phyloP scores from a whole-genome alignment of 1,140 invertebrate species.

The Pogonomyrmex barbatus region DNA sequence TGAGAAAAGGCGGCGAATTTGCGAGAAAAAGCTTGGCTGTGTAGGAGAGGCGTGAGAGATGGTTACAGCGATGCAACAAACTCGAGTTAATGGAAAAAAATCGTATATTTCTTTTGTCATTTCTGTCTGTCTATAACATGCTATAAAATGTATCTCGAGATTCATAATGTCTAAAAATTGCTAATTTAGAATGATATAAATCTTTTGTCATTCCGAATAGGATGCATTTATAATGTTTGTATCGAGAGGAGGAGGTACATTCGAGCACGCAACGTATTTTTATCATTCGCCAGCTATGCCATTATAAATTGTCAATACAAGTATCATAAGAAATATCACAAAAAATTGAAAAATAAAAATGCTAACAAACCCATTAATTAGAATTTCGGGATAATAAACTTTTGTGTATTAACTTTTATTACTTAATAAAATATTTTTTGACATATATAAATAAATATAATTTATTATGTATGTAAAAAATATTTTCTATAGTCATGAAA shows the following conservation, averaged over 20 bases:
- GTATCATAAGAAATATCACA: not conserved
- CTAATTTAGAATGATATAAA: constrained; percentile 19
- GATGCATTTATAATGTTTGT: constrained; percentile 20
- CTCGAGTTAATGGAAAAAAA: constrained; percentile 48
- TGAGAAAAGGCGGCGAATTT: constrained; percentile 17
- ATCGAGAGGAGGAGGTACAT: constrained; percentile 3
- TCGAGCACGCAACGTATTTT: constrained; percentile 15
- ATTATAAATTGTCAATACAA: not conserved
- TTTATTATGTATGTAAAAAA: no score
- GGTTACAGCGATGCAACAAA: constrained; percentile 61
- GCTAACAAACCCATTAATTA: not conserved
- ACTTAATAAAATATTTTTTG: not conserved
- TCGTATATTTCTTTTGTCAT: constrained; percentile 41
- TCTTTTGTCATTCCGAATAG: constrained; percentile 6
- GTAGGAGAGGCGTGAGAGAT: constrained; percentile 34
- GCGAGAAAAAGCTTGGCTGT: constrained; percentile 46
- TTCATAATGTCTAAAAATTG: not conserved
- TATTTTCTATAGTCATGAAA: not conserved
- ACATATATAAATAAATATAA: not conserved
- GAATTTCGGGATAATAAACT: constrained; percentile 3
- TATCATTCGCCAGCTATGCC: constrained; percentile 2
- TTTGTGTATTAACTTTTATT: not conserved
- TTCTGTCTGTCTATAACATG: constrained; percentile 68
- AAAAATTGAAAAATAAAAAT: constrained; percentile 14
- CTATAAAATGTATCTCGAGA: constrained; percentile 64